A percentile compares a stretch with the other conserved stretches of the same genome.
phyloP scores from a whole-genome alignment of 2,797 vertebrate species.

The Adelosebastes latens region DNA sequence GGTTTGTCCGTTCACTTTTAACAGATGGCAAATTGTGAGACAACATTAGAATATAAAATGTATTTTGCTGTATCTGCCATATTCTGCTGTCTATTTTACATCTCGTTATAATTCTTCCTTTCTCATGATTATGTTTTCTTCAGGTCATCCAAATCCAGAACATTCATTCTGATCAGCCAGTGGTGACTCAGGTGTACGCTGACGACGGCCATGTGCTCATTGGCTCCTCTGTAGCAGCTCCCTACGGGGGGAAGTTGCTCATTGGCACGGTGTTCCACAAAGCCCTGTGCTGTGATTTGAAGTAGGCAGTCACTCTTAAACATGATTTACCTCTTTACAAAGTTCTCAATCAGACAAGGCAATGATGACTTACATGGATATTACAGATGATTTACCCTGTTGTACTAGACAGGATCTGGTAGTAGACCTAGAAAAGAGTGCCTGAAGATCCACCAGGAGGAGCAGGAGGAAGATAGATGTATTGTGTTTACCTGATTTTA shows the following conservation, averaged over 20 bases:
- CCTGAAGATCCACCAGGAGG: not conserved
- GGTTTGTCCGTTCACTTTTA: constrained; percentile 73
- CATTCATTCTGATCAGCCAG: constrained; percentile 84
- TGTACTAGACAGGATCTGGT: not conserved
- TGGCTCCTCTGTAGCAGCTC: constrained; percentile 86
- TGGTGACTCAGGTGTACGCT: constrained; percentile 82
- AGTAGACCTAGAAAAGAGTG: not conserved
- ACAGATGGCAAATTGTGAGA: not conserved
- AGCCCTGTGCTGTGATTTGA: constrained; percentile 87
- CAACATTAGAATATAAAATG: not conserved
- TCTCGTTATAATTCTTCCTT: not conserved
- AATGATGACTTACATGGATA: not conserved
- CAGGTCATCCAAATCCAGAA: constrained; percentile 89
- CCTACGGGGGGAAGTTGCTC: constrained; percentile 85
- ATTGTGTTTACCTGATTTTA: not conserved
- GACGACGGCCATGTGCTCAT: constrained; percentile 88
- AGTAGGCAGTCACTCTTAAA: constrained; percentile 38
- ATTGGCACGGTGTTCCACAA: constrained; percentile 92
- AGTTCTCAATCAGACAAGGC: not conserved
- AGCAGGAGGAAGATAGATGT: not conserved
- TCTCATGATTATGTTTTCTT: not conserved
- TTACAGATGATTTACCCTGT: not conserved
- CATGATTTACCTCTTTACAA: not conserved
- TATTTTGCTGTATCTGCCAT: not conserved
- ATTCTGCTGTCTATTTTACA: not conserved